A percentile compares a stretch with the other conserved stretches of the same genome.
Evolutionary conservation across 2,888 invertebrate genomes (phyloP).

Genomic region (Pristionchus maxplancki): DNA sequence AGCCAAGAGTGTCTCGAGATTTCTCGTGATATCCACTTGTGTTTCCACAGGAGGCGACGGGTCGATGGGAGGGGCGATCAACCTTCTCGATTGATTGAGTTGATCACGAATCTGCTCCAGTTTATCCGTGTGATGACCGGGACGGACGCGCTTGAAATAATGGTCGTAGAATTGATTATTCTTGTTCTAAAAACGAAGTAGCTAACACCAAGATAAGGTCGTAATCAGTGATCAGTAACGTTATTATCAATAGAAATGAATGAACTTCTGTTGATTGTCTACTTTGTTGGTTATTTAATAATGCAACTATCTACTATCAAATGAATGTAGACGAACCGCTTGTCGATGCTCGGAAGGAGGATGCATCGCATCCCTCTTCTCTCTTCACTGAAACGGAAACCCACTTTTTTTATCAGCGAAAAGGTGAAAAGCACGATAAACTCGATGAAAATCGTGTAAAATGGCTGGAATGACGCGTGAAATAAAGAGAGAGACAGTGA

Average conservation of each 20-base stretch:
- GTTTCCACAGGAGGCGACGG: slow-evolving; percentile 23
- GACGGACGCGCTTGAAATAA: slow-evolving; percentile 60
- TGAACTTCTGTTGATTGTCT: background rate
- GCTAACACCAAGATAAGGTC: background rate
- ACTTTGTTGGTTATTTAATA: background rate
- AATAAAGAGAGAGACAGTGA: background rate
- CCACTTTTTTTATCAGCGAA: background rate
- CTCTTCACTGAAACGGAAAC: background rate
- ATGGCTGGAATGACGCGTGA: background rate
- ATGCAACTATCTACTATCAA: background rate
- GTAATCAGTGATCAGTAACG: background rate
- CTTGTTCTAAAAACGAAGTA: no score
- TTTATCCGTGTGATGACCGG: slow-evolving; percentile 74
- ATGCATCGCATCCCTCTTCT: slow-evolving; percentile 33
- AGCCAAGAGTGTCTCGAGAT: slow-evolving; percentile 31
- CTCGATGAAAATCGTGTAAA: background rate
- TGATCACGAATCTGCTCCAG: slow-evolving; percentile 71
- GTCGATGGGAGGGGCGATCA: slow-evolving; percentile 24
- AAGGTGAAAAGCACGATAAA: background rate
- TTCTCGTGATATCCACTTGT: slow-evolving; percentile 22
- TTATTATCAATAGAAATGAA: background rate
- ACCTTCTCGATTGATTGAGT: background rate
- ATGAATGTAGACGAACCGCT: background rate
- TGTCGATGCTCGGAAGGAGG: slow-evolving; percentile 37
- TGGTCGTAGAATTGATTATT: background rate